phyloP scores from a whole-genome alignment of 2,888 invertebrate species.

The Hoplodrina ambigua region DNA sequence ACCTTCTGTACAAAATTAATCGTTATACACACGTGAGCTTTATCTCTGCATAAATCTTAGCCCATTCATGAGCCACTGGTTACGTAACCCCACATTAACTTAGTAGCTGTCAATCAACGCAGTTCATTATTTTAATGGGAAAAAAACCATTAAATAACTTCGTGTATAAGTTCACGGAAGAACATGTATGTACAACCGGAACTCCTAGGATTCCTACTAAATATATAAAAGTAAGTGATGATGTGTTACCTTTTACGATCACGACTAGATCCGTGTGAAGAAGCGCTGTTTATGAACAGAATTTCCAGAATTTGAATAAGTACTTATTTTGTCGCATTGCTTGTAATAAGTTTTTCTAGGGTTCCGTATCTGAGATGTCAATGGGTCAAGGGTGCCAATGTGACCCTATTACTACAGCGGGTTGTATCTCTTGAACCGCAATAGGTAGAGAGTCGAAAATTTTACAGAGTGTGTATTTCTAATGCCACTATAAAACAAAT shows the following conservation, averaged over 20 bases:
- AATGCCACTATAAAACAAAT: too few relatives aligned
- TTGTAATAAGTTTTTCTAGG: neutral
- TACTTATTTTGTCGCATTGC: conserved; percentile 13
- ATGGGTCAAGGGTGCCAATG: too few relatives aligned
- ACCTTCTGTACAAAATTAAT: conserved; percentile 21
- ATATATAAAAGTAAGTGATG: conserved; percentile 37
- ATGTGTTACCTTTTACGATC: conserved; percentile 44
- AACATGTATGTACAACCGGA: conserved; percentile 60
- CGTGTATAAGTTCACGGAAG: conserved; percentile 52
- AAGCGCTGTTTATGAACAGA: conserved; percentile 21
- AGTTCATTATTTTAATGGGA: conserved; percentile 39
- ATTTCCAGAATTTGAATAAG: conserved; percentile 20
- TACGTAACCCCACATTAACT: conserved; percentile 47
- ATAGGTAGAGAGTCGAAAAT: too few relatives aligned
- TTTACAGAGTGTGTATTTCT: too few relatives aligned
- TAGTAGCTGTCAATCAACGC: conserved; percentile 45
- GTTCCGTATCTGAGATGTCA: too few relatives aligned
- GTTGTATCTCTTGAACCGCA: too few relatives aligned
- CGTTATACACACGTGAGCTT: conserved; percentile 7
- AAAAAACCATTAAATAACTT: conserved; percentile 45
- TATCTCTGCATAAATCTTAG: conserved; percentile 35
- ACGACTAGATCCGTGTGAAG: conserved; percentile 54
- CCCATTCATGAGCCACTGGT: conserved; percentile 47
- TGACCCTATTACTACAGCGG: too few relatives aligned
- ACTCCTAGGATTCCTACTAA: conserved; percentile 55